Evolutionary conservation across 2,113 vertebrate species (phyloP), one percentile per base, ranked within the genome.

Genomic region (Pseudorasbora parva): DNA sequence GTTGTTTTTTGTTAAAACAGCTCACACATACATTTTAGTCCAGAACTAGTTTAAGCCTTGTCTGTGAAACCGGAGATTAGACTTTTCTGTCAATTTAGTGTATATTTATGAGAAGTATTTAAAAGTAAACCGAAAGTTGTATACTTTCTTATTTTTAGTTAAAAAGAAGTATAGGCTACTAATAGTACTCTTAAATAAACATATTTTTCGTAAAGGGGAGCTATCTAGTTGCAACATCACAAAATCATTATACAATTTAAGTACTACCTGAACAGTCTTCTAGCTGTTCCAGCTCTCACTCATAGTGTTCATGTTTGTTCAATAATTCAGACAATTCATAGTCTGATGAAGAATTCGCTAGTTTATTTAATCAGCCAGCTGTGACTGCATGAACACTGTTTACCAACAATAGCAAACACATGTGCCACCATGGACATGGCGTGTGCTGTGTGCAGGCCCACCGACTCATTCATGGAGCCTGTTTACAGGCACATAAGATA

Each of bases 401-500:
- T 54, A 69, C 21, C 30, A 81, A 41, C 79, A 81, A 81, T 54
- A 71, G 47, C 5, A 8, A 69, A 81, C 79, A 54, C 47, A 71
- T 64, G 2, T 37, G 45, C 64, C 47, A 69, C 30, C 64, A 51
- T 21, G 17, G 10, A 66, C 64, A 69, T 62, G 15, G 59, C 56
- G 15, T 82, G 66, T 78, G 47, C 43, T 45, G 57, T 83, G 12
- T 57, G 12, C 30, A 51, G 27, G 11, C 83, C 15, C 33, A 60
- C 33, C 66, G 17, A 81, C 25, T 23, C 81, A 57, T 82, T 64
- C 37, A 64, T 60, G 56, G 17, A 83, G 73, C 45, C 60, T 84
- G 47, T 88, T 81, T 78, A 62, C 60, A 37, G 3, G 1, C n/a
- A 49, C 30, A 83, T 82, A 15, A 78, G 64, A 45, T 66, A 43